Percentiles rank a stretch among this genome's conserved stretches.
These are phyloP conservation scores for Eilema depressum DNA, from an alignment of 2,888 invertebrate species.

Conservation along the genomic window DNA sequence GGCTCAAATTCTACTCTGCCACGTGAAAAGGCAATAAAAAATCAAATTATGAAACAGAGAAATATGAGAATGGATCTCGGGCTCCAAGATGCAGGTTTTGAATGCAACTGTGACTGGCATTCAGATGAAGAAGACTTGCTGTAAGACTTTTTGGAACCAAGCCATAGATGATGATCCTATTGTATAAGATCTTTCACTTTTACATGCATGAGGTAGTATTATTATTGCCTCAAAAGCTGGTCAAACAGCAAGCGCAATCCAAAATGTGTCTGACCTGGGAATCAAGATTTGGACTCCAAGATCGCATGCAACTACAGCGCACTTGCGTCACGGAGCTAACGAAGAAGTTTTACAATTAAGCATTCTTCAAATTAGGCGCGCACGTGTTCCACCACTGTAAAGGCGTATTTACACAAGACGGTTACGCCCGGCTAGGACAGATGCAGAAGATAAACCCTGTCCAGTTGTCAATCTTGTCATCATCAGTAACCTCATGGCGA, in stretches of 20 bases:
- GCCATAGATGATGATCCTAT: background rate
- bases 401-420: background rate
- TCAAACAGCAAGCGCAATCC: background rate
- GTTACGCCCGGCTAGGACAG: background rate
- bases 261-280: background rate
- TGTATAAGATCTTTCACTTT: background rate
- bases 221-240: background rate
- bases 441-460: too few relatives aligned
- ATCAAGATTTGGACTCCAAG: background rate
- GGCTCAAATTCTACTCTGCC: too few relatives aligned
- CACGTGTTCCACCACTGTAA: background rate
- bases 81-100: too few relatives aligned
- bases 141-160: background rate
- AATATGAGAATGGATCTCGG: too few relatives aligned
- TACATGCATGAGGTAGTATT: too few relatives aligned
- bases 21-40: too few relatives aligned
- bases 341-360: conserved; percentile 2
- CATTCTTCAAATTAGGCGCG: background rate
- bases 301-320: too few relatives aligned
- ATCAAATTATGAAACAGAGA: too few relatives aligned
- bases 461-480: background rate
- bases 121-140: background rate
- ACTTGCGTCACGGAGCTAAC: background rate
- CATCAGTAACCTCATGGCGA: too few relatives aligned
- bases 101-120: too few relatives aligned